Evolutionary conservation across 1,140 invertebrate genomes (phyloP), one percentile per base, ranked within the genome.

Genomic region (Pseudoatta argentina): DNA sequence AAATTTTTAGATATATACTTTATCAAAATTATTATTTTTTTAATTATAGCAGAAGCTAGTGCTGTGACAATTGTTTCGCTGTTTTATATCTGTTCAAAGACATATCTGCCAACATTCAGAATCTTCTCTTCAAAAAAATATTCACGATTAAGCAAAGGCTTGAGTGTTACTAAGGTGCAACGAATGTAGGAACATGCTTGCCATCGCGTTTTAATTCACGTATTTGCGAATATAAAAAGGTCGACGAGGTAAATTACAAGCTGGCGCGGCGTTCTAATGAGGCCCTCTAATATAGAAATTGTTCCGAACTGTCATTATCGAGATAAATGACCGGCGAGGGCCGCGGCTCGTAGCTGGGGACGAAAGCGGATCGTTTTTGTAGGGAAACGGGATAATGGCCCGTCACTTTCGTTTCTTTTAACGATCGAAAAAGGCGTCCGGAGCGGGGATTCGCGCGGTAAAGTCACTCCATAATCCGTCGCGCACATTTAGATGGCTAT

Each of bases 361-460:
- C 72, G 66, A 79, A 86, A 89, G 76, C 69, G 51, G 79, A 85
- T 89, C 89, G 86, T 87, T 73, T 73, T 71, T 86, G 81, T 79
- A 61, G 69, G 75, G 66, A 78, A 81, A 73, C 63, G 78, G 57
- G 64, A 83, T 88, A 86, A 88, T 88, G 53, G 44, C 30, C 63
- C 21, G 76, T 27, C 85, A 64, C 39, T 78, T 79, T 89, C 79
- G 79, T 89, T 75, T 85, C 75, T 67, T 85, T 72, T 73, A 73
- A 59, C 61, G 61, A 81, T 53, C 66, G 71, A 85, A 85, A 69
- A 88, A 81, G 69, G 14, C 34, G 18, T 27, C 55, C 53, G 61
- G 24, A 78, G 72, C 75, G 82, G 24, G 57, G 16, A 78, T 86
- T 86, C 14, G 72, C 51, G 48, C 39, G 73, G 67, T n/a, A 24